Evolutionary conservation across 1,140 invertebrate species (phyloP).

Genomic region (Lanistes nyassanus): DNA sequence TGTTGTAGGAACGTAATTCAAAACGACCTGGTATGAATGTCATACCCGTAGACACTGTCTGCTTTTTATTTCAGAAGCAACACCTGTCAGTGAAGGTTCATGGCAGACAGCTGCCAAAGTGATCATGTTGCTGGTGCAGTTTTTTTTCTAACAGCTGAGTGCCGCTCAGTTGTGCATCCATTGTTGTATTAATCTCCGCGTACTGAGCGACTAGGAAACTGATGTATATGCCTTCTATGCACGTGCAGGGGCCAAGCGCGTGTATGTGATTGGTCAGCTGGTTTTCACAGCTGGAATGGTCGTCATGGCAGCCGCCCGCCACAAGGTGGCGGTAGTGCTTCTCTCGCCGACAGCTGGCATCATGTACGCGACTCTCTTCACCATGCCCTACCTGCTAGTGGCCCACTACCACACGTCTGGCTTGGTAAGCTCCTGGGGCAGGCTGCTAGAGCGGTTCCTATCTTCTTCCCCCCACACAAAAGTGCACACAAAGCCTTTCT

Average conservation of each 20-base stretch:
- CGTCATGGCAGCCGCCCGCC: slow-evolving; percentile 82
- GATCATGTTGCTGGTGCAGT: too few relatives aligned
- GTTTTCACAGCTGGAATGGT: slow-evolving; percentile 91
- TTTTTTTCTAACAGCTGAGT: too few relatives aligned
- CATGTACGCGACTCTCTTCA: slow-evolving; percentile 97
- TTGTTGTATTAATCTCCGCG: not conserved
- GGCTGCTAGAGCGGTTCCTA: not conserved
- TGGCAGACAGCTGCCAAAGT: too few relatives aligned
- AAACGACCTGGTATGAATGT: too few relatives aligned
- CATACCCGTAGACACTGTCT: too few relatives aligned
- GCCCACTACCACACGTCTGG: slow-evolving; percentile 91
- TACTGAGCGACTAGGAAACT: not conserved
- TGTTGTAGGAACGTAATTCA: too few relatives aligned
- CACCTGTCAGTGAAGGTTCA: too few relatives aligned
- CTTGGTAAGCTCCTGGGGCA: slow-evolving; percentile 73
- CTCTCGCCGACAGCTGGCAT: slow-evolving; percentile 74
- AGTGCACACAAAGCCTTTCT: too few relatives aligned
- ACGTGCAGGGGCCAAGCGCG: slow-evolving; percentile 78
- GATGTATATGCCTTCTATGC: not conserved
- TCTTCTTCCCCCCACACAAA: not conserved
- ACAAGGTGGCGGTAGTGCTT: slow-evolving; percentile 68
- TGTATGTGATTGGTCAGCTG: slow-evolving; percentile 91
- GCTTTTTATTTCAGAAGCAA: too few relatives aligned
- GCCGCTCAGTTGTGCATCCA: too few relatives aligned
- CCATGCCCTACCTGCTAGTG: slow-evolving; percentile 93